A percentile compares a stretch with the other conserved stretches of the same genome.
These are phyloP conservation scores for Ochlodes sylvanus DNA, from an alignment of 2,888 invertebrate species.

Conservation along the genomic window DNA sequence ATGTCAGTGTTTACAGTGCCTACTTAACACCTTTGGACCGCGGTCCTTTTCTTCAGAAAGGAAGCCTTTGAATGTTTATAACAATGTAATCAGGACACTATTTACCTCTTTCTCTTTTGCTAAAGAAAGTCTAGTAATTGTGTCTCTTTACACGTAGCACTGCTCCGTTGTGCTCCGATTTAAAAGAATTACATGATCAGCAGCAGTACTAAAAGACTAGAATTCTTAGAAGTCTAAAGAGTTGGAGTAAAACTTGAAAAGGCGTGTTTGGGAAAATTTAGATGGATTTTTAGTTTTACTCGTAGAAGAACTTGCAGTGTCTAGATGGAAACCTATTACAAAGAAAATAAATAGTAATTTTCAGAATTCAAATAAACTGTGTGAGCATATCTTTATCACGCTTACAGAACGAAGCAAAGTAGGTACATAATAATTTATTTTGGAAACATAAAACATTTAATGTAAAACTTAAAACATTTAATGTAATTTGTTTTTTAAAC, in stretches of 20 bases:
- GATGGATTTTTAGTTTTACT: neutral
- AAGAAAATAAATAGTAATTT: too few relatives aligned
- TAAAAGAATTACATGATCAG: neutral
- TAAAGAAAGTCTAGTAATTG: neutral
- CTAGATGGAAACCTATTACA: neutral
- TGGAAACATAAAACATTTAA: too few relatives aligned
- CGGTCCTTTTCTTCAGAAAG: too few relatives aligned
- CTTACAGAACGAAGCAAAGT: too few relatives aligned
- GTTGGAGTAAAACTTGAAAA: too few relatives aligned
- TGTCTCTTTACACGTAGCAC: neutral
- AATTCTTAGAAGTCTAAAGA: neutral
- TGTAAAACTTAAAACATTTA: too few relatives aligned
- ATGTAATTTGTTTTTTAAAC: too few relatives aligned
- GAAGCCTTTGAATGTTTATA: neutral
- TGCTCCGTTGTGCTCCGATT: neutral
- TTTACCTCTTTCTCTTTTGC: constrained; percentile 1
- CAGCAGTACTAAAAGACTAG: neutral
- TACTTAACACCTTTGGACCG: too few relatives aligned
- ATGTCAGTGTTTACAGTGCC: too few relatives aligned
- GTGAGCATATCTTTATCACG: too few relatives aligned
- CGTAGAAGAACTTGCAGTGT: neutral
- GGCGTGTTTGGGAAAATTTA: constrained; percentile 3
- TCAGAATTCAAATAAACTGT: too few relatives aligned
- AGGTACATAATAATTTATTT: too few relatives aligned
- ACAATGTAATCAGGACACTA: constrained; percentile 11